Conservation (phyloP, 2,797 vertebrate species). For the Sternotherus odoratus region DNA sequence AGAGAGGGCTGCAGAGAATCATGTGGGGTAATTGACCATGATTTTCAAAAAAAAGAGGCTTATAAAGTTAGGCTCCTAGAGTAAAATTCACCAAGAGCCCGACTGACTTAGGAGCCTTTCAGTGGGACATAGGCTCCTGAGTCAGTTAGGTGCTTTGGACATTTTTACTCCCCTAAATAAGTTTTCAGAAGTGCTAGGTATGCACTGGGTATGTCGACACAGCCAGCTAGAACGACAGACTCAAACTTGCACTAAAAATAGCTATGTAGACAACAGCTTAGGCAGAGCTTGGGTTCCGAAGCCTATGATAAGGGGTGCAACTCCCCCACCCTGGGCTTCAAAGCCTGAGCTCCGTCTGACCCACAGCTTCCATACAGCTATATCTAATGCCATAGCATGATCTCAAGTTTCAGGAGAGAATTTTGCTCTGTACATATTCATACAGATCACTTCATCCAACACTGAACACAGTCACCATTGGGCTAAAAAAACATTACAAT, state of each 20-base stretch:
- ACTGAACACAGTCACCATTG: neutral
- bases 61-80: neutral
- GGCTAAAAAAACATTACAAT: neutral
- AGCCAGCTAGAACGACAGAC: neutral
- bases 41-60: neutral
- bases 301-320: too few relatives aligned
- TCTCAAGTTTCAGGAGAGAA: neutral
- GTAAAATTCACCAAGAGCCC: neutral
- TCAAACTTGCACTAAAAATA: neutral
- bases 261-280: neutral
- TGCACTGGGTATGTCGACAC: neutral
- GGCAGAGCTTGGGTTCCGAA: neutral
- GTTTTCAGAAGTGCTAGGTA: neutral
- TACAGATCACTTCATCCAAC: neutral
- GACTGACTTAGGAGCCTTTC: neutral
- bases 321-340: neutral
- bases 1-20: neutral
- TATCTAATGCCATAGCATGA: neutral
- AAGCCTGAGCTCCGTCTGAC: neutral
- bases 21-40: neutral
- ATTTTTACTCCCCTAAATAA: neutral
- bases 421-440: neutral
- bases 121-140: neutral
- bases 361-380: neutral
- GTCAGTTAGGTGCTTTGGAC: neutral